Evolutionary conservation across 2,797 vertebrate genomes (phyloP), one percentile per base, ranked within the genome.

Genomic region (Parambassis ranga): DNA sequence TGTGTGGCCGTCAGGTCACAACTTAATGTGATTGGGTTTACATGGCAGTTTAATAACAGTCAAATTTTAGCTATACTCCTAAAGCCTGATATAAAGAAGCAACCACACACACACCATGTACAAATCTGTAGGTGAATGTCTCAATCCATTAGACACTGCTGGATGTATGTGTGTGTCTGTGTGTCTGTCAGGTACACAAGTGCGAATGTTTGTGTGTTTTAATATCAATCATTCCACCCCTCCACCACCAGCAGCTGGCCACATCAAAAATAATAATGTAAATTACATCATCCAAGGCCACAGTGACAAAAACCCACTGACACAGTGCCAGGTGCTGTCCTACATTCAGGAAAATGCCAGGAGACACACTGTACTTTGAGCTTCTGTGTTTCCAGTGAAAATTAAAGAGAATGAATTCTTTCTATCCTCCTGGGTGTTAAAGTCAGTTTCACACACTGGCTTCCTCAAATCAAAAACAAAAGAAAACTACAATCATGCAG

Each of bases 291-390:
- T 66, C 39, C 23, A 43, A 49, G 14, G 50, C 37, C 52, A 15
- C 11, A 19, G 52, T 19, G 33, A 53, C 38, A 48, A 47, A 71
- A 39, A 33, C 22, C 24, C 31, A 55, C 33, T 58, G 64, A 79
- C 67, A 65, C 71, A 63, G 51, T 75, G 55, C 7, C 59, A 41
- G 57, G 37, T 88, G 93, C 20, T 83, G 76, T 18, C 77, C 77
- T 64, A 77, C 44, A 82, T 72, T 71, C 36, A 47, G 23, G 19
- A 33, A 46, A 31, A 19, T 13, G 49, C 30, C 22, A n/a, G 33
- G 24, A 48, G 43, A 48, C 23, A 20, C 9, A 11, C 20, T 11
- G 47, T 9, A 4, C 23, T 27, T 11, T 7, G n/a, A 18, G 20
- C 22, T 57, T 14, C 6, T 56, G n/a, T 57, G 1, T 43, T 27